A percentile compares a stretch with the other conserved stretches of the same genome.
These are phyloP conservation scores for Alcedo quadribrachys DNA, from an alignment of 2,797 vertebrate species.

Conservation along the genomic window DNA sequence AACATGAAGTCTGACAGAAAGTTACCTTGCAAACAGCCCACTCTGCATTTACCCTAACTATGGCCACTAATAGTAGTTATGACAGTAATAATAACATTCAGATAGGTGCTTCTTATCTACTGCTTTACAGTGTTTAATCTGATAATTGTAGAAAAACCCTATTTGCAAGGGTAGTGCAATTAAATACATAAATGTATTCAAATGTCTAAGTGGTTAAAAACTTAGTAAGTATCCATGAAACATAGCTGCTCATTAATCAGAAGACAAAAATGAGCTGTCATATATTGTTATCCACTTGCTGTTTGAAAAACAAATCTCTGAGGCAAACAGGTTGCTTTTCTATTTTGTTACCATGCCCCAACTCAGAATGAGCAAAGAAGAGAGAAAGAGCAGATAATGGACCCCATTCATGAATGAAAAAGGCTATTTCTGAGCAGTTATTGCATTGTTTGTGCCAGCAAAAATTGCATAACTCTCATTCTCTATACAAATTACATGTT, in stretches of 20 bases:
- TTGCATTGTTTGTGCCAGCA: slow-evolving; percentile 64
- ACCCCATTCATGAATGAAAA: slow-evolving; percentile 35
- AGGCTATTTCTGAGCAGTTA: slow-evolving; percentile 49
- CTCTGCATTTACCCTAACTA: background rate
- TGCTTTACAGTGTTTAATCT: background rate
- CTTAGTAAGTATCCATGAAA: slow-evolving; percentile 10
- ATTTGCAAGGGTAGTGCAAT: background rate
- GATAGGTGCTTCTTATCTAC: background rate
- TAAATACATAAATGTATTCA: background rate
- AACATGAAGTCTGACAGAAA: background rate
- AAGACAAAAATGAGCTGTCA: slow-evolving; percentile 35
- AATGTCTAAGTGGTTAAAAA: slow-evolving; percentile 39
- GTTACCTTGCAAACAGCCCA: background rate
- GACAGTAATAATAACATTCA: background rate
- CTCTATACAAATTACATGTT: slow-evolving; percentile 53
- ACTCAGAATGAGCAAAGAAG: background rate
- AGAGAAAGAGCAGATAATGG: slow-evolving; percentile 28
- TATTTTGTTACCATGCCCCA: background rate
- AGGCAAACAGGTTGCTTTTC: background rate
- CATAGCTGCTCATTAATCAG: slow-evolving; percentile 27
- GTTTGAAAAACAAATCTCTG: slow-evolving; percentile 30
- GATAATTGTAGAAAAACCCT: background rate
- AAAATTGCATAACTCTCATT: slow-evolving; percentile 51
- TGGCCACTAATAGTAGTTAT: background rate
- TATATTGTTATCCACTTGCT: slow-evolving; percentile 1